A percentile compares a stretch with the other conserved stretches of the same genome.
Evolutionary conservation across 2,113 vertebrate species (phyloP).

Genomic region (Amblyornis subalaris): DNA sequence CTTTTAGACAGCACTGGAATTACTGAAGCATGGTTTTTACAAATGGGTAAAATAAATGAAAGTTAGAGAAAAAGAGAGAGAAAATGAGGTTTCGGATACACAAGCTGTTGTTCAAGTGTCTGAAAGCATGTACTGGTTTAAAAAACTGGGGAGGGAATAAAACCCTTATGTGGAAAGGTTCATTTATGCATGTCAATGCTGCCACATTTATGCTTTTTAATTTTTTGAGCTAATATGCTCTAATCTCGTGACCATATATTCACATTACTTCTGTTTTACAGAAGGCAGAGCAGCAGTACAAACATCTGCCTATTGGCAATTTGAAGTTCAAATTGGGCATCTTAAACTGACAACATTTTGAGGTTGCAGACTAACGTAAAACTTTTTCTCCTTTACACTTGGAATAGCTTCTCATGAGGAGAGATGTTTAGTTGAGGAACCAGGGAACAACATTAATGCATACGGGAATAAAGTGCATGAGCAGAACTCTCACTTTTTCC

Average conservation of each 20-base stretch:
- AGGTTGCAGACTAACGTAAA: neutral
- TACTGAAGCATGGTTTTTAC: neutral
- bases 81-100: neutral
- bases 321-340: neutral
- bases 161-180: neutral
- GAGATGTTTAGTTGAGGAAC: neutral
- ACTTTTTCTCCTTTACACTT: neutral
- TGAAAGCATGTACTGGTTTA: neutral
- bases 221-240: neutral
- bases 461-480: neutral
- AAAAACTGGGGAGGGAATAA: neutral
- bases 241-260: neutral
- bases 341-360: neutral
- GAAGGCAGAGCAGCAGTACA: neutral
- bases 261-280: neutral
- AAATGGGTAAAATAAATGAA: neutral
- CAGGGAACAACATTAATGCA: neutral
- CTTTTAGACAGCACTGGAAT: neutral
- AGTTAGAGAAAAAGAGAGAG: neutral
- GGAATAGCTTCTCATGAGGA: neutral
- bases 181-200: neutral
- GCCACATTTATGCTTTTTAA: neutral
- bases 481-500: neutral
- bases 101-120: neutral
- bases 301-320: neutral